phyloP scores from a whole-genome alignment of 2,113 vertebrate species.

The Polypterus bichir region DNA sequence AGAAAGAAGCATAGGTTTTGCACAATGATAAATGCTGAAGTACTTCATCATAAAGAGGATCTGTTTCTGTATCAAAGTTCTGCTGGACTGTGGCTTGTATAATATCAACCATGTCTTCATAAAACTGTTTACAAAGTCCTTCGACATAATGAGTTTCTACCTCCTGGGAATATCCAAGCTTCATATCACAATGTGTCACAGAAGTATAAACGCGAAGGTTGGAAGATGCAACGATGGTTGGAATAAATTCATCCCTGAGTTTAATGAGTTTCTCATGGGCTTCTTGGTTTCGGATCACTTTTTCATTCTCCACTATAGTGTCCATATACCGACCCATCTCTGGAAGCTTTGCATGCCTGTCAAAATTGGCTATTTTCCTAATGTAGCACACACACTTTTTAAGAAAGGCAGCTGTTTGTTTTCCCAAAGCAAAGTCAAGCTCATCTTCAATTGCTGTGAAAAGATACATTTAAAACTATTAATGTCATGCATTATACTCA shows the following conservation, averaged over 20 bases:
- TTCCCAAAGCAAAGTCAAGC: slow-evolving; percentile 91
- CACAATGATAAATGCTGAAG: slow-evolving; percentile 88
- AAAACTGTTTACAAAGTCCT: slow-evolving; percentile 94
- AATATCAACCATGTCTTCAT: slow-evolving; percentile 97
- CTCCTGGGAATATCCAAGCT: slow-evolving; percentile 87
- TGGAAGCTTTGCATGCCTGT: slow-evolving; percentile 83
- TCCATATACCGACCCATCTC: slow-evolving; percentile 95
- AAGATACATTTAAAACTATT: slow-evolving; percentile 13
- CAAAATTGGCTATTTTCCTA: slow-evolving; percentile 92
- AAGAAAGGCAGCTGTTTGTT: slow-evolving; percentile 91
- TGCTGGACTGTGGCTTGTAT: slow-evolving; percentile 95
- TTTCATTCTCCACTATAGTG: slow-evolving; percentile 58
- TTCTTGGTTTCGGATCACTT: slow-evolving; percentile 76
- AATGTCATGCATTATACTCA: no score
- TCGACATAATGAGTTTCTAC: slow-evolving; percentile 96
- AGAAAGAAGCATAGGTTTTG: slow-evolving; percentile 74
- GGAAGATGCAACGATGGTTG: slow-evolving; percentile 81
- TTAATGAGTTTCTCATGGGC: slow-evolving; percentile 83
- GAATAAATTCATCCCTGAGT: slow-evolving; percentile 94
- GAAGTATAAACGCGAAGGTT: slow-evolving; percentile 94
- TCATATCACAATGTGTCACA: slow-evolving; percentile 96
- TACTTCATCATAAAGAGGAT: slow-evolving; percentile 81
- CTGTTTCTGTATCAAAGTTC: slow-evolving; percentile 89
- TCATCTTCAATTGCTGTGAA: slow-evolving; percentile 87
- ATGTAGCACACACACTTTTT: slow-evolving; percentile 98